Evolutionary conservation across 2,888 invertebrate genomes (phyloP).

Genomic region (Myathropa florea): DNA sequence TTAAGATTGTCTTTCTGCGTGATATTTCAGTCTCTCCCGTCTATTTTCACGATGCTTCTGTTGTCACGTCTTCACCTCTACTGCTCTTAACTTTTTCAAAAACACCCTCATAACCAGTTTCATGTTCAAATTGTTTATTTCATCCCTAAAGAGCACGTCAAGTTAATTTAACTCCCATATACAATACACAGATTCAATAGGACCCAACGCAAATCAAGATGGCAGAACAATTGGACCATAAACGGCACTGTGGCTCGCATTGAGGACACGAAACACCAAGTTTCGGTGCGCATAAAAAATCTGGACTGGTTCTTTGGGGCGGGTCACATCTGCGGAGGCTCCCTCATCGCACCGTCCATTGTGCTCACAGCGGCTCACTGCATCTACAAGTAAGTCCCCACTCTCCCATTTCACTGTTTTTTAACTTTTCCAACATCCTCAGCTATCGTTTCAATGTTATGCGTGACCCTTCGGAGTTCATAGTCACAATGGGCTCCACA

Average conservation of each 20-base stretch:
- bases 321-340: slow-evolving; percentile 78
- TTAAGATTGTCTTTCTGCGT: too few relatives aligned
- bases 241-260: slow-evolving; percentile 72
- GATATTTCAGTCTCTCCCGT: too few relatives aligned
- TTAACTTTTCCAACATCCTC: not conserved
- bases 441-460: slow-evolving; percentile 37
- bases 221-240: slow-evolving; percentile 30
- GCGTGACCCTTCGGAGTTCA: slow-evolving; percentile 67
- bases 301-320: slow-evolving; percentile 76
- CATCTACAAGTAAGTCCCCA: slow-evolving; percentile 71
- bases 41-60: too few relatives aligned
- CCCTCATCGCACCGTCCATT: slow-evolving; percentile 74
- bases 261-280: slow-evolving; percentile 76
- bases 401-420: not conserved
- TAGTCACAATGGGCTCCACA: slow-evolving; percentile 72
- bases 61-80: too few relatives aligned
- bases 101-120: too few relatives aligned
- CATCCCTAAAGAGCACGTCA: too few relatives aligned
- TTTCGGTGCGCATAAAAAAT: slow-evolving; percentile 74
- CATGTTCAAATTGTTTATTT: too few relatives aligned
- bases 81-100: too few relatives aligned
- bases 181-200: not conserved
- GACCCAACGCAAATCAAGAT: not conserved
- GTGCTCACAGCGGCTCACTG: slow-evolving; percentile 74
- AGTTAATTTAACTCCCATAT: too few relatives aligned